Conservation (phyloP, 2,888 invertebrate genomes). For the Calameuta pallipes region DNA sequence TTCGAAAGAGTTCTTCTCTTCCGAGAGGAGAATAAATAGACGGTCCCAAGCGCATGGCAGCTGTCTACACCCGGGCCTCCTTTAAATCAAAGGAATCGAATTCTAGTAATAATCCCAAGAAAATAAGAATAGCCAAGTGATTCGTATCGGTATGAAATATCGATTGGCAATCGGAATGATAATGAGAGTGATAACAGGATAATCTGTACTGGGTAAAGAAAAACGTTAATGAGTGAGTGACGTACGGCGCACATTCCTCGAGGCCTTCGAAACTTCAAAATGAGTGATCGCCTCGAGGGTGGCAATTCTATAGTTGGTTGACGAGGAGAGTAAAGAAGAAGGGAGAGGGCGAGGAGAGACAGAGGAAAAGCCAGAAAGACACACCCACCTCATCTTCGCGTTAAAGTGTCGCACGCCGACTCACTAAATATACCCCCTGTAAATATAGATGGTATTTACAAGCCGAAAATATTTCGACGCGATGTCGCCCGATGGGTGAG, state of each 20-base stretch:
- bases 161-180: not conserved
- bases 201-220: not conserved
- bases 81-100: constrained; percentile 47
- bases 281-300: constrained; percentile 56
- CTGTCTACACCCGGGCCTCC: constrained; percentile 46
- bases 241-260: not conserved
- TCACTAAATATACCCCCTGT: constrained; percentile 59
- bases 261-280: constrained; percentile 52
- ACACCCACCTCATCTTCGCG: constrained; percentile 60
- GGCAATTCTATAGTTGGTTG: constrained; percentile 23
- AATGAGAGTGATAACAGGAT: not conserved
- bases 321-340: not conserved
- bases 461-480: constrained; percentile 52
- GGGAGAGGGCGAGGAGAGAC: not conserved
- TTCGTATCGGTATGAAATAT: not conserved
- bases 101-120: constrained; percentile 41
- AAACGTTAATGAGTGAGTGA: not conserved
- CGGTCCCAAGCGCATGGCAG: constrained; percentile 46
- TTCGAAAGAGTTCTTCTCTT: constrained; percentile 42
- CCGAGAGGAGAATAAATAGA: constrained; percentile 54
- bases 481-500: constrained; percentile 19
- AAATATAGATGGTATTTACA: constrained; percentile 65
- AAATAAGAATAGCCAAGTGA: constrained; percentile 1
- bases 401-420: constrained; percentile 55
- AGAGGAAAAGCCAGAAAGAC: constrained; percentile 32